Evolutionary conservation across 2,113 vertebrate species (phyloP).

Genomic region (Microcebus griseorufus): DNA sequence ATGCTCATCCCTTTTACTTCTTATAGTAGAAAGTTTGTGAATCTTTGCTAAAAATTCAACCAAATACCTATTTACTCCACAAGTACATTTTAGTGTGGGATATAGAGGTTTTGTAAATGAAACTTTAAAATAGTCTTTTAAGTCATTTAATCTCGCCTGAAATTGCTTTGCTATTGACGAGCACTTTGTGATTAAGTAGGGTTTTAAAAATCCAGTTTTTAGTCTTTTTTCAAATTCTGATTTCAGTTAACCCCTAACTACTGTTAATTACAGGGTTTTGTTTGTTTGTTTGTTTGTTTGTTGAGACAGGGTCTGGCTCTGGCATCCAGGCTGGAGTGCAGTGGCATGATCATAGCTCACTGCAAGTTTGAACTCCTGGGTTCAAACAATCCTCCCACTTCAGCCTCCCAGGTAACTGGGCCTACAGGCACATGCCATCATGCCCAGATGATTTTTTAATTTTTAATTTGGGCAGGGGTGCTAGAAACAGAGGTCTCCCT

Average conservation of each 20-base stretch:
- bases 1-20: background rate
- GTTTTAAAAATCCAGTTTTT: background rate
- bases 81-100: background rate
- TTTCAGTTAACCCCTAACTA: conserved; percentile 20
- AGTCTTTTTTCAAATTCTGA: background rate
- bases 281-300: no score
- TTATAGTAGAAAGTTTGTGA: background rate
- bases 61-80: conserved; percentile 5
- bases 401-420: no score
- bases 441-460: no score
- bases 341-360: no score
- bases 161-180: background rate
- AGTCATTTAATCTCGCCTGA: conserved; percentile 13
- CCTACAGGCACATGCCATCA: no score
- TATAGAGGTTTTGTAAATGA: conserved; percentile 25
- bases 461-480: no score
- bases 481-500: no score
- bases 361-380: no score
- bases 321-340: no score
- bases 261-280: background rate
- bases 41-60: conserved; percentile 11
- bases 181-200: background rate
- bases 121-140: conserved; percentile 28
- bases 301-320: no score
- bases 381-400: no score